phyloP scores from a whole-genome alignment of 2,888 invertebrate genomes.

The Diaphora mendica region DNA sequence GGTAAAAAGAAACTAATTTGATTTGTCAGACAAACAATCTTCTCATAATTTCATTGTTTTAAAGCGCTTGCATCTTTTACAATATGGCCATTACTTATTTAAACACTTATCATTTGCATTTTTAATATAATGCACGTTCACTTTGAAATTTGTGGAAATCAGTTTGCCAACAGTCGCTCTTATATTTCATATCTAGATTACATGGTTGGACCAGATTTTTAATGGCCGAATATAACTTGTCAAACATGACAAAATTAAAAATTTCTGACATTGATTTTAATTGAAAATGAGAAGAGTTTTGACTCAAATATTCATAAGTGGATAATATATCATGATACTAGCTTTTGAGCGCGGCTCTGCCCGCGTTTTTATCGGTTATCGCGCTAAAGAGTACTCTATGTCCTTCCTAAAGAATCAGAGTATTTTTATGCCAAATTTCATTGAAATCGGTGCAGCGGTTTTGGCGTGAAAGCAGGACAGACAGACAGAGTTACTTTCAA shows the following conservation, averaged over 20 bases:
- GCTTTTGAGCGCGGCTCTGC: too few species aligned
- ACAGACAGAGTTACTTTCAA: too few species aligned
- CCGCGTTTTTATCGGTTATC: too few species aligned
- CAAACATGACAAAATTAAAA: not conserved
- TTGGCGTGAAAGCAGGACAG: too few species aligned
- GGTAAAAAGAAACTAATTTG: not conserved
- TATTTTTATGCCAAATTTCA: too few species aligned
- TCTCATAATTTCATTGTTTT: not conserved
- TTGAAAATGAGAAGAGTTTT: not conserved
- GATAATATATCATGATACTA: too few species aligned
- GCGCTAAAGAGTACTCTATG: too few species aligned
- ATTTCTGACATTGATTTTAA: not conserved
- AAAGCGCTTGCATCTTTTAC: not conserved
- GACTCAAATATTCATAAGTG: too few species aligned
- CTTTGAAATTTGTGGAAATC: not conserved
- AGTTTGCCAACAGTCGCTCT: not conserved
- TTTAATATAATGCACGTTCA: not conserved
- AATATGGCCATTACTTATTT: not conserved
- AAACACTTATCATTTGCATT: not conserved
- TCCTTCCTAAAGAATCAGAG: too few species aligned
- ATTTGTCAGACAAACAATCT: not conserved
- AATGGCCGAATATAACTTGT: not conserved
- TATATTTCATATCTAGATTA: not conserved
- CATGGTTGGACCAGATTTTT: not conserved
- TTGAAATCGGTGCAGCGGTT: too few species aligned